Evolutionary conservation across 2,797 vertebrate genomes (phyloP).

Genomic region (Halcyon leucocephala): DNA sequence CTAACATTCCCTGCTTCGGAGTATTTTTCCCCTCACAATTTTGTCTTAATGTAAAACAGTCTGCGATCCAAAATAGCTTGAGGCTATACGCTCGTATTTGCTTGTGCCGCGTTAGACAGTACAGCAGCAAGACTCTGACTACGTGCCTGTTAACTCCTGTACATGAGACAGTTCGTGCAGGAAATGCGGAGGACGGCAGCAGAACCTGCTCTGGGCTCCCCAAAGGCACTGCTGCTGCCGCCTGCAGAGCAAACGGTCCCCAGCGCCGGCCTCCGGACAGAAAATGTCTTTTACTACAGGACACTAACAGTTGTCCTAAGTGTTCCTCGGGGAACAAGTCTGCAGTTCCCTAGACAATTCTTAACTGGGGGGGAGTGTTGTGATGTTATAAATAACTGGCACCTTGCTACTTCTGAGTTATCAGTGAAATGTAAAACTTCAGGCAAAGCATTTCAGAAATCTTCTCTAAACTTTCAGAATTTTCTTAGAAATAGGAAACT

Average conservation of each 20-base stretch:
- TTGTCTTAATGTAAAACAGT: background rate
- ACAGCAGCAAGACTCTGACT: background rate
- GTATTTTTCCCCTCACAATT: background rate
- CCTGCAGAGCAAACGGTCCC: conserved; percentile 18
- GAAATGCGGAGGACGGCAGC: background rate
- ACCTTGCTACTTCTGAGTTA: background rate
- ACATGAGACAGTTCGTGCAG: background rate
- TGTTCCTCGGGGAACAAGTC: background rate
- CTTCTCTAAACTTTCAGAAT: background rate
- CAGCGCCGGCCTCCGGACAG: background rate
- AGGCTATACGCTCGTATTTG: background rate
- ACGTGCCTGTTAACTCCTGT: background rate
- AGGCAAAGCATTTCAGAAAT: background rate
- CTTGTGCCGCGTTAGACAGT: background rate
- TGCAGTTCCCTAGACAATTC: background rate
- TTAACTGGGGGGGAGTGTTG: background rate
- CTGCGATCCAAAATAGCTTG: background rate
- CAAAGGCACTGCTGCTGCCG: conserved; percentile 46
- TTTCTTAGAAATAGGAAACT: background rate
- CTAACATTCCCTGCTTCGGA: background rate
- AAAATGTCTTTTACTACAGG: background rate
- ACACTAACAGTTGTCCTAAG: no score
- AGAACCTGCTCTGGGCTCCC: background rate
- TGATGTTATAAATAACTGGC: background rate
- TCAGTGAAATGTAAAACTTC: background rate